Evolutionary conservation across 2,113 vertebrate species (phyloP), one percentile per base, ranked within the genome.

Genomic region (Ochotona curzoniae): DNA sequence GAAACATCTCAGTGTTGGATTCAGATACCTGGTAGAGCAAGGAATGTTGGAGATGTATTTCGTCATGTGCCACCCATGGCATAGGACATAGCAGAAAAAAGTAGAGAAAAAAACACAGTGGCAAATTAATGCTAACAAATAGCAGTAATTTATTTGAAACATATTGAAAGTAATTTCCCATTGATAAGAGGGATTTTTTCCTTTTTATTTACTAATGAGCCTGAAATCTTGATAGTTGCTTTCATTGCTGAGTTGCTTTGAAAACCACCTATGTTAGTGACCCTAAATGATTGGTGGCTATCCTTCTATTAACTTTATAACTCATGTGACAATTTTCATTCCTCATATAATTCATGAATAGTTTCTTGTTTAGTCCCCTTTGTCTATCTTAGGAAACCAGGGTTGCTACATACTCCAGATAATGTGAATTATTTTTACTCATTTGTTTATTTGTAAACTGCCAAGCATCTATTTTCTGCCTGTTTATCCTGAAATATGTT

Each of bases 211-310:
- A 83, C n/a, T 89, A 93, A 70, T 79, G 32, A 74, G 21, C 20
- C 85, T 17, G 20, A 75, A 67, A 82, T 18, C 8, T 76, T 93
- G 66, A 20, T 21, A 92, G 1, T 90, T 30, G 83, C 44, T 87
- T 91, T 89, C 78, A 32, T 49, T 82, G 73, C 25, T 90, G 67
- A 74, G 75, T 79, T 95, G 11, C 85, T 66, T 82, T 93, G 61
- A 23, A 87, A 86, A 79, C 7, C 7, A 84, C 44, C 14, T 86
- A 21, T 18, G n/a, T 86, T 93, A 44, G 17, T 80, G 88, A 30
- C 32, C 15, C 7, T 54, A 87, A 69, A 86, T 89, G 87, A 80
- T 73, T 88, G 7, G 4, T 90, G 57, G 9, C 13, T 81, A 83
- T 83, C 9, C 92, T 93, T 82, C 38, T 76, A 60, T 10, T 26